phyloP scores from a whole-genome alignment of 2,797 vertebrate species.

The Neomorphus geoffroyi region DNA sequence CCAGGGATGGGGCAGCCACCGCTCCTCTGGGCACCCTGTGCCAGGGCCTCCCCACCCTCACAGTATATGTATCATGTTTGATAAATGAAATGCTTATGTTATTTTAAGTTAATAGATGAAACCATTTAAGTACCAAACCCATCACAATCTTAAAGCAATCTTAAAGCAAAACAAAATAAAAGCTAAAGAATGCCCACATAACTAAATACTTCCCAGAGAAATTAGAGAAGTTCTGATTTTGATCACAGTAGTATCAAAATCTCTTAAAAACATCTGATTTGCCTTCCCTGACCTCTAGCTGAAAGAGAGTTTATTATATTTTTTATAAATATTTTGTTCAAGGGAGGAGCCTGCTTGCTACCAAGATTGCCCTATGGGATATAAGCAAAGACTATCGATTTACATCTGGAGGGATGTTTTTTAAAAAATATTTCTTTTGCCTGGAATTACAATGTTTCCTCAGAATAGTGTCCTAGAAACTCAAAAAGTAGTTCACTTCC shows the following conservation, averaged over 20 bases:
- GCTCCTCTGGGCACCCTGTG: too few relatives aligned
- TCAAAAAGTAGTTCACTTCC: slow-evolving; percentile 45
- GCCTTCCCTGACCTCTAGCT: slow-evolving; percentile 24
- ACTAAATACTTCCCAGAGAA: neutral
- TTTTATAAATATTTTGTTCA: neutral
- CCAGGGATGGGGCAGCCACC: too few relatives aligned
- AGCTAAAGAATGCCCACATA: neutral
- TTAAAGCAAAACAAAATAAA: neutral
- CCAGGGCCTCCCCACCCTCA: too few relatives aligned
- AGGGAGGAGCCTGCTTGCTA: slow-evolving; percentile 22
- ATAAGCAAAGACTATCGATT: slow-evolving; percentile 14
- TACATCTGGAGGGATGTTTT: neutral
- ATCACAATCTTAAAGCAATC: neutral
- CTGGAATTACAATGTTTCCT: slow-evolving; percentile 18
- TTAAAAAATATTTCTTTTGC: slow-evolving; percentile 12
- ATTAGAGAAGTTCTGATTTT: neutral
- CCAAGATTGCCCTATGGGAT: neutral
- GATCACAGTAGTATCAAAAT: slow-evolving; percentile 4
- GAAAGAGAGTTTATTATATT: slow-evolving; percentile 7
- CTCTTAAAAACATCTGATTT: neutral
- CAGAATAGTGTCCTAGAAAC: slow-evolving; percentile 41
- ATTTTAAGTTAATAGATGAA: neutral
- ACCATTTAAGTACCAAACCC: neutral
- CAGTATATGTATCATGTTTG: neutral
- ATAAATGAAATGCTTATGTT: neutral